Conservation (phyloP, 1,140 invertebrate genomes). For the Chlorops oryzae region DNA sequence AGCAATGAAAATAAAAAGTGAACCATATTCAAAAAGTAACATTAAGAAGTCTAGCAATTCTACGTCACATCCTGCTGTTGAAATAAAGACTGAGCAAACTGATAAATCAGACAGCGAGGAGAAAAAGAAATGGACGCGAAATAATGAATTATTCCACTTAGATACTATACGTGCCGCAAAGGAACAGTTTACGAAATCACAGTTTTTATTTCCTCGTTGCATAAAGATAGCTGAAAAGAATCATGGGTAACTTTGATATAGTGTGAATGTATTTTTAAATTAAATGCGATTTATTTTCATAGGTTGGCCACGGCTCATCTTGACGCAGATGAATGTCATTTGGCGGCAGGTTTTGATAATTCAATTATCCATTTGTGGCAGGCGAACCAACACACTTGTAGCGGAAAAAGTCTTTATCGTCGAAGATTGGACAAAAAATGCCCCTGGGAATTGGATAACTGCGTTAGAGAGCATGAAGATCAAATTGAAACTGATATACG, state of each 20-base stretch:
- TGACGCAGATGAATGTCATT: constrained; percentile 36
- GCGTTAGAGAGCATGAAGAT: constrained; percentile 21
- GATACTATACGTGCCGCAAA: constrained; percentile 22
- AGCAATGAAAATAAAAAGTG: background rate
- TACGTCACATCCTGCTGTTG: constrained; percentile 4
- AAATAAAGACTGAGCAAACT: constrained; percentile 29
- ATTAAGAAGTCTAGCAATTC: constrained; percentile 14
- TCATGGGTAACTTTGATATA: constrained; percentile 18
- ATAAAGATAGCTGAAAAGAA: constrained; percentile 33
- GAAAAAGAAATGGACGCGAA: background rate
- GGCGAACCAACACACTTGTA: constrained; percentile 33
- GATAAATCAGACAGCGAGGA: constrained; percentile 22
- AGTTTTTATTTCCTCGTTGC: constrained; percentile 29
- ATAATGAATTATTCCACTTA: constrained; percentile 21
- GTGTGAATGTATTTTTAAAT: background rate
- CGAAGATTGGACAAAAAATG: constrained; percentile 27
- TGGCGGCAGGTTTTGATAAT: constrained; percentile 40
- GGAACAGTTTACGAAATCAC: constrained; percentile 28
- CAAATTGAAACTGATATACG: constrained; percentile 17
- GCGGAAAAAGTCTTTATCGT: constrained; percentile 35
- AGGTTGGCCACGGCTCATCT: constrained; percentile 29
- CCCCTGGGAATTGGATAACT: constrained; percentile 39
- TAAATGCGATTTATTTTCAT: constrained; percentile 2
- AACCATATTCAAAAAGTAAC: constrained; percentile 21
- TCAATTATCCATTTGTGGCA: constrained; percentile 43